phyloP scores from a whole-genome alignment of 2,888 invertebrate genomes.

The Dicycla oo region DNA sequence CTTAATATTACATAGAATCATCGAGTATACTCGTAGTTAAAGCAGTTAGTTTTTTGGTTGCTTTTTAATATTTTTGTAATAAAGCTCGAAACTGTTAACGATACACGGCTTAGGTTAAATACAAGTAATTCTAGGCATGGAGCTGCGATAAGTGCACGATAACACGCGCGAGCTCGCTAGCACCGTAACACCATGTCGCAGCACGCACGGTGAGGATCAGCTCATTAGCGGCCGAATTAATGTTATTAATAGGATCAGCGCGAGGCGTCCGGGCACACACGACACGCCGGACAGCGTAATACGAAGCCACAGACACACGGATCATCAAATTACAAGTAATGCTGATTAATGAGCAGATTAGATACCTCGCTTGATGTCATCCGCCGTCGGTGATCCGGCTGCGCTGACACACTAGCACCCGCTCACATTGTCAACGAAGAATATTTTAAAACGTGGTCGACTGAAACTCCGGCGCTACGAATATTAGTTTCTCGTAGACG shows the following conservation, averaged over 20 bases:
- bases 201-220: conserved; percentile 57
- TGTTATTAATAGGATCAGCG: conserved; percentile 74
- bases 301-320: conserved; percentile 56
- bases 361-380: conserved; percentile 7
- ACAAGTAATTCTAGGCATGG: too few species aligned
- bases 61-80: not conserved
- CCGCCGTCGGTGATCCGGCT: not conserved
- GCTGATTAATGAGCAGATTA: conserved; percentile 60
- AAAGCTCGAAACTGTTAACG: too few species aligned
- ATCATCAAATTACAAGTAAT: conserved; percentile 65
- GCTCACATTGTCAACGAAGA: too few species aligned
- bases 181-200: conserved; percentile 19
- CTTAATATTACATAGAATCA: not conserved
- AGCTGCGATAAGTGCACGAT: conserved; percentile 4
- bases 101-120: not conserved
- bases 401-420: not conserved
- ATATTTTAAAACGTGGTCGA: not conserved
- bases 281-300: conserved; percentile 10
- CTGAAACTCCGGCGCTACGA: conserved; percentile 4
- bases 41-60: not conserved
- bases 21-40: not conserved
- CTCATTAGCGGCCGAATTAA: conserved; percentile 63
- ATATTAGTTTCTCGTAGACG: conserved; percentile 39
- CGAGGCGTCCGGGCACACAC: conserved; percentile 26
- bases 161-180: conserved; percentile 17